Evolutionary conservation across 2,888 invertebrate genomes (phyloP).

Genomic region (Syrphus vitripennis): DNA sequence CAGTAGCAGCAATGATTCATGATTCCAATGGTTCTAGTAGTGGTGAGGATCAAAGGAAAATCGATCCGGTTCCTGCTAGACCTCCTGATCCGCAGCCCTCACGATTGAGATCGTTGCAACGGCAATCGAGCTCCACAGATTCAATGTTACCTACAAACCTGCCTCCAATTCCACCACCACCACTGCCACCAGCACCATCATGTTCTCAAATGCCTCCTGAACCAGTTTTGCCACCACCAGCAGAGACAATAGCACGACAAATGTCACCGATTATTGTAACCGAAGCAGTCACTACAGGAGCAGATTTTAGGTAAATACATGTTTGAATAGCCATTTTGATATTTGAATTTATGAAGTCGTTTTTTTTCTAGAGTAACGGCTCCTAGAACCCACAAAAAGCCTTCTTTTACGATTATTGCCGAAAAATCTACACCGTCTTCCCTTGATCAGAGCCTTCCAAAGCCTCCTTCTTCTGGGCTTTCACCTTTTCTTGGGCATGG

Average conservation of each 20-base stretch:
- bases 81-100: slow-evolving; percentile 75
- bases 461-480: slow-evolving; percentile 78
- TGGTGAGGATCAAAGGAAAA: slow-evolving; percentile 77
- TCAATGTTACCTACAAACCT: slow-evolving; percentile 59
- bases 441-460: slow-evolving; percentile 81
- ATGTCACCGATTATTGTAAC: slow-evolving; percentile 79
- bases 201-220: slow-evolving; percentile 72
- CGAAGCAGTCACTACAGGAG: slow-evolving; percentile 78
- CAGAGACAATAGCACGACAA: slow-evolving; percentile 74
- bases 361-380: slow-evolving; percentile 76
- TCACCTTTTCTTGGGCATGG: slow-evolving; percentile 85
- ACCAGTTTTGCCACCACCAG: slow-evolving; percentile 72
- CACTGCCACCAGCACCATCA: slow-evolving; percentile 47
- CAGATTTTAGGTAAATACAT: slow-evolving; percentile 79
- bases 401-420: slow-evolving; percentile 87
- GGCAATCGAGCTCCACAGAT: slow-evolving; percentile 63
- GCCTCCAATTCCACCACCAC: slow-evolving; percentile 72
- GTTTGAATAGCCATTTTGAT: not conserved
- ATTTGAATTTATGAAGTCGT: not conserved
- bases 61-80: slow-evolving; percentile 68
- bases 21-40: slow-evolving; percentile 80
- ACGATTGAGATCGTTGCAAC: slow-evolving; percentile 73
- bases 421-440: slow-evolving; percentile 83
- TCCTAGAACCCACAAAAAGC: slow-evolving; percentile 84
- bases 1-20: slow-evolving; percentile 79